phyloP scores from a whole-genome alignment of 2,888 invertebrate species.

The Anagyrus pseudococci region DNA sequence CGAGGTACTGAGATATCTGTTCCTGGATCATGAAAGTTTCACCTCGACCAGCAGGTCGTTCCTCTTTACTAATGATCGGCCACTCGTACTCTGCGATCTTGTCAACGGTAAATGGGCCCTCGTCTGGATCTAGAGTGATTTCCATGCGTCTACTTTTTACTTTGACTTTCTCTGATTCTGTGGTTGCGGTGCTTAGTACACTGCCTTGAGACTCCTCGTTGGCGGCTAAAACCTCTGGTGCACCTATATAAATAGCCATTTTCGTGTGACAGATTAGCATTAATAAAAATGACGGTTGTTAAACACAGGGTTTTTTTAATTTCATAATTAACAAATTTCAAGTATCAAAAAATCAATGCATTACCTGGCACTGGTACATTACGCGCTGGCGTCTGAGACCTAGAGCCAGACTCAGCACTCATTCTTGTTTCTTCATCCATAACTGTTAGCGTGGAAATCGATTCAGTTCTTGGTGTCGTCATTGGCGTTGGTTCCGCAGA shows the following conservation, averaged over 20 bases:
- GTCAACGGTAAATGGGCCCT: slow-evolving; percentile 75
- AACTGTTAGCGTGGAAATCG: slow-evolving; percentile 59
- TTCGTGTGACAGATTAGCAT: not conserved
- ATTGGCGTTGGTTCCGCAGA: slow-evolving; percentile 40
- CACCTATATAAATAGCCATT: slow-evolving; percentile 20
- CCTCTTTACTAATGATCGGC: slow-evolving; percentile 74
- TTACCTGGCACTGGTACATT: slow-evolving; percentile 55
- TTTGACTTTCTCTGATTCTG: slow-evolving; percentile 64
- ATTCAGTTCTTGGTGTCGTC: slow-evolving; percentile 25
- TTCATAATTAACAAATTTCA: not conserved
- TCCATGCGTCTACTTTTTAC: slow-evolving; percentile 60
- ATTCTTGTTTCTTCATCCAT: slow-evolving; percentile 66
- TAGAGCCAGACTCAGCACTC: slow-evolving; percentile 62
- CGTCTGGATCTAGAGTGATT: slow-evolving; percentile 60
- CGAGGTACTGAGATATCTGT: slow-evolving; percentile 92
- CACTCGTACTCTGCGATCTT: slow-evolving; percentile 94
- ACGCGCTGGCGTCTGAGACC: slow-evolving; percentile 60
- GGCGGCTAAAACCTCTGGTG: slow-evolving; percentile 22
- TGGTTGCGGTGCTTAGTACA: slow-evolving; percentile 76
- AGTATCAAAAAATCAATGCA: not conserved
- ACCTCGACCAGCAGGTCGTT: slow-evolving; percentile 72
- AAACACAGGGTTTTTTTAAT: too few relatives aligned
- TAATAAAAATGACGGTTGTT: not conserved
- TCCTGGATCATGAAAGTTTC: slow-evolving; percentile 96
- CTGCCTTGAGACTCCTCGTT: slow-evolving; percentile 86